A percentile compares a stretch with the other conserved stretches of the same genome.
phyloP scores from a whole-genome alignment of 2,113 vertebrate species.

The Equus przewalskii region DNA sequence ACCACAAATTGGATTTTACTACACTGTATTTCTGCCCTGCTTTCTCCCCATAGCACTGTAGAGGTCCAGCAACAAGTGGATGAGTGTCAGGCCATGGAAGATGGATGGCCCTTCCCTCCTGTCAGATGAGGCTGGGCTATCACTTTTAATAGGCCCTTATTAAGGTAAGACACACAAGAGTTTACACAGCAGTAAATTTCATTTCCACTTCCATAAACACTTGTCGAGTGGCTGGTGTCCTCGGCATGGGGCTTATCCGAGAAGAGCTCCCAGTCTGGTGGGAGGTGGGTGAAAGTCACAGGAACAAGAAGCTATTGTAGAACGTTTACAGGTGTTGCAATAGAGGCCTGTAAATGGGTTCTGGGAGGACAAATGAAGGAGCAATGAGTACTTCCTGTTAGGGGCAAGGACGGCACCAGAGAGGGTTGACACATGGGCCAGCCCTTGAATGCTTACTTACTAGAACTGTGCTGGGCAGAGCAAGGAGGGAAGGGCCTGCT shows the following conservation, averaged over 20 bases:
- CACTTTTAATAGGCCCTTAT: not conserved
- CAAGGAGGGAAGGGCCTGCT: not conserved
- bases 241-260: not conserved
- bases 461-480: not conserved
- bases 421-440: not conserved
- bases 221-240: not conserved
- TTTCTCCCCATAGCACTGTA: not conserved
- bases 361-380: constrained; percentile 10
- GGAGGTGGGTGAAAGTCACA: not conserved
- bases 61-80: not conserved
- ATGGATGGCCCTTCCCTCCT: not conserved
- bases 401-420: not conserved
- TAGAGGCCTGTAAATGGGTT: not conserved
- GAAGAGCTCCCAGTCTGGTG: constrained; percentile 3
- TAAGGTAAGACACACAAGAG: not conserved
- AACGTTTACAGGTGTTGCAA: not conserved
- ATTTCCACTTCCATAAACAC: not conserved
- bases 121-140: not conserved
- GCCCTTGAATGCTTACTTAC: not conserved
- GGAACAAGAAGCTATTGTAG: constrained; percentile 46
- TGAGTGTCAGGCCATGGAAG: not conserved
- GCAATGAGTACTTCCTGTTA: constrained; percentile 27
- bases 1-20: not conserved
- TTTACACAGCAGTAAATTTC: constrained; percentile 47
- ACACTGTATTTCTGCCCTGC: not conserved